Evolutionary conservation across 92 coral and sea anemone genomes (phyloP).

Genomic region (Blastomussa wellsi): DNA sequence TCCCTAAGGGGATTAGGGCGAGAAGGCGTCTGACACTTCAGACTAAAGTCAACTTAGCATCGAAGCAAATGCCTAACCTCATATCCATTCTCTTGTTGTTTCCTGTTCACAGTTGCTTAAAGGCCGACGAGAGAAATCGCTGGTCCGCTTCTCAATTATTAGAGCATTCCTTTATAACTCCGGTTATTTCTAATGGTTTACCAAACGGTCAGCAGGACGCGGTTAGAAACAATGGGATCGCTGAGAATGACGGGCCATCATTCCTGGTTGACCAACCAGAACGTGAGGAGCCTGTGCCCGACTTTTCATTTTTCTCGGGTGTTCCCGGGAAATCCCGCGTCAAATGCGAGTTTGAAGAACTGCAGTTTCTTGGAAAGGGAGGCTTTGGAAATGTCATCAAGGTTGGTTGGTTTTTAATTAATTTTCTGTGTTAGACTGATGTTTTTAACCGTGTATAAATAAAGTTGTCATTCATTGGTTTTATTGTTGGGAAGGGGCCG

Average conservation of each 20-base stretch:
- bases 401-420: constrained; percentile 69
- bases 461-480: too few relatives aligned
- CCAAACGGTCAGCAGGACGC: constrained; percentile 42
- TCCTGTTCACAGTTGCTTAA: constrained; percentile 66
- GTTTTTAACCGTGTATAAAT: too few relatives aligned
- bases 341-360: constrained; percentile 87
- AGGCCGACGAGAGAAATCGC: constrained; percentile 77
- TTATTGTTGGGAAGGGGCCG: neutral
- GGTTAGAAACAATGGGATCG: constrained; percentile 24
- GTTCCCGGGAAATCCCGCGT: constrained; percentile 93
- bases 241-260: constrained; percentile 37
- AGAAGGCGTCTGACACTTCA: too few relatives aligned
- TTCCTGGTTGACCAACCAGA: constrained; percentile 45
- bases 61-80: too few relatives aligned
- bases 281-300: constrained; percentile 75
- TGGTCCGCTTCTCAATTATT: constrained; percentile 87
- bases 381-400: constrained; percentile 96
- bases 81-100: neutral
- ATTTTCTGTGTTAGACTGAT: too few relatives aligned
- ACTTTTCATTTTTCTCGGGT: constrained; percentile 82
- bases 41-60: too few relatives aligned
- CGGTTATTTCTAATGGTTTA: constrained; percentile 22
- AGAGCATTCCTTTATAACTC: constrained; percentile 73
- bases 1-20: too few relatives aligned
- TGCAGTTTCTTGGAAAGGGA: constrained; percentile 94